A percentile compares a stretch with the other conserved stretches of the same genome.
Evolutionary conservation across 53 echinoderm and acorn worm genomes (phyloP).

Genomic region (Paelopatides confundens): DNA sequence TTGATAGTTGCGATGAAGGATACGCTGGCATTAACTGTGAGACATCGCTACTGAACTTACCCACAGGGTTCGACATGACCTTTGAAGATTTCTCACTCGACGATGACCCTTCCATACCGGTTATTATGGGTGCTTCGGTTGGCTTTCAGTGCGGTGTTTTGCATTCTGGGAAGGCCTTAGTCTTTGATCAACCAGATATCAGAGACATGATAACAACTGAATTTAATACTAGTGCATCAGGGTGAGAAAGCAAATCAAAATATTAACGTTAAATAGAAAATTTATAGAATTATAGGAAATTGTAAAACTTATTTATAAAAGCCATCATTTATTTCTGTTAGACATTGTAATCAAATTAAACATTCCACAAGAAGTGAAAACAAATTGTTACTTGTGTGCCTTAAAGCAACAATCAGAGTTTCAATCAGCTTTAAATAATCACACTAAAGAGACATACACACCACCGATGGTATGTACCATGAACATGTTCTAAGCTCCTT

Average conservation of each 20-base stretch:
- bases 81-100: slow-evolving; percentile 61
- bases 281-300: too few relatives aligned
- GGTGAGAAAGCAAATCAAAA: slow-evolving; percentile 53
- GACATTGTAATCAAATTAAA: too few relatives aligned
- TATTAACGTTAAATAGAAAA: too few relatives aligned
- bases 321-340: too few relatives aligned
- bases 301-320: too few relatives aligned
- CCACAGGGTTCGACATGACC: slow-evolving; percentile 66
- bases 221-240: slow-evolving; percentile 74
- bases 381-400: too few relatives aligned
- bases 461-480: too few relatives aligned
- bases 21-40: slow-evolving; percentile 70
- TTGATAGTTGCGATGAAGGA: slow-evolving; percentile 71
- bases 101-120: slow-evolving; percentile 60
- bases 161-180: slow-evolving; percentile 82
- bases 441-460: too few relatives aligned
- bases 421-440: not conserved
- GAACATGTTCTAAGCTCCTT: too few relatives aligned
- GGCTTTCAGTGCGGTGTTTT: slow-evolving; percentile 87
- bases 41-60: slow-evolving; percentile 15
- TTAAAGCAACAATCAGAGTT: too few relatives aligned
- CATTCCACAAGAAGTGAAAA: too few relatives aligned
- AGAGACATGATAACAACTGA: slow-evolving; percentile 83
- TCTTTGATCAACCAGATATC: slow-evolving; percentile 68
- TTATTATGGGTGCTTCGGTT: slow-evolving; percentile 59